phyloP scores from a whole-genome alignment of 2,113 vertebrate species.

The Cyanocitta stelleri region DNA sequence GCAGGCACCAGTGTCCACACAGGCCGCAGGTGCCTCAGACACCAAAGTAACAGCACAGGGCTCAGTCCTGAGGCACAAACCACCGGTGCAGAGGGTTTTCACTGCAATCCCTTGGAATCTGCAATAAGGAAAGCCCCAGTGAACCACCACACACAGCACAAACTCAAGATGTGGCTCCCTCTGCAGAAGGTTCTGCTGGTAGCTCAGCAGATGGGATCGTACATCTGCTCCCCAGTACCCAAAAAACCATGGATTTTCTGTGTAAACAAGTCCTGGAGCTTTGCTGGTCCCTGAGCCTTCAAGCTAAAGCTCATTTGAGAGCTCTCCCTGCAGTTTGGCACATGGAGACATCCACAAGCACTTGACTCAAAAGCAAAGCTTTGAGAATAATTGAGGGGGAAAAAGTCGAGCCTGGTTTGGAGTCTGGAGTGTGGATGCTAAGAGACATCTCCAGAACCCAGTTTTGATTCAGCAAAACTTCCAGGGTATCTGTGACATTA shows the following conservation, averaged over 20 bases:
- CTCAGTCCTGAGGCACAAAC: not conserved
- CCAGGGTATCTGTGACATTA: not conserved
- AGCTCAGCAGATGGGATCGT: not conserved
- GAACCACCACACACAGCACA: not conserved
- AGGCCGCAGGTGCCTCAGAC: not conserved
- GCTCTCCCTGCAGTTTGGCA: not conserved
- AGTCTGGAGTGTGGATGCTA: not conserved
- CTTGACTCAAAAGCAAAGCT: not conserved
- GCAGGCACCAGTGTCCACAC: not conserved
- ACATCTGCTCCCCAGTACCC: not conserved
- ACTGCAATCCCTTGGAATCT: not conserved
- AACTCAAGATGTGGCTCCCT: not conserved
- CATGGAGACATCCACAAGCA: not conserved
- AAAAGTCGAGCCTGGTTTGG: not conserved
- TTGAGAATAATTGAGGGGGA: not conserved
- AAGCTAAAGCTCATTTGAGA: not conserved
- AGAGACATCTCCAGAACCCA: not conserved
- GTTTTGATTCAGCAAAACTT: not conserved
- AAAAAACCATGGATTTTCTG: not conserved
- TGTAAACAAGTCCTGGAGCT: not conserved
- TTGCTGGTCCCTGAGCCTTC: not conserved
- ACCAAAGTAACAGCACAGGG: not conserved
- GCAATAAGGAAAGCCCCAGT: not conserved
- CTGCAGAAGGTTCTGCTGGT: not conserved
- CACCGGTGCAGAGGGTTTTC: rapidly evolving